Conservation (phyloP, 1,140 invertebrate species). For the Tachypleus tridentatus region DNA sequence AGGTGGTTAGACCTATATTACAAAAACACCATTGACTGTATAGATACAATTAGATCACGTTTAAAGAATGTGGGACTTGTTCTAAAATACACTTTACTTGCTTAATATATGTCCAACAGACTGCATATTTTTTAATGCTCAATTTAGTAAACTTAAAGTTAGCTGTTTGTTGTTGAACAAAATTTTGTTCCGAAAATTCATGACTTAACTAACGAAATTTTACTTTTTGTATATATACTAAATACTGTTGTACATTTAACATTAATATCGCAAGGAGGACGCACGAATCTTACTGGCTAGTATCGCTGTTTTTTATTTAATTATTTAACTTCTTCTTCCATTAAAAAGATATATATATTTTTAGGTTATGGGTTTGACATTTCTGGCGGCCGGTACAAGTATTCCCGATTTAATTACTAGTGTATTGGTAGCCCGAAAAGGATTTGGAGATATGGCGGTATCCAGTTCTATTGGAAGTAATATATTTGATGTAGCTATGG, state of each 20-base stretch:
- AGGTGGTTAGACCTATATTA: too few species aligned
- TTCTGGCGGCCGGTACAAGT: constrained; percentile 87
- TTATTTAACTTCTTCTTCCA: constrained; percentile 19
- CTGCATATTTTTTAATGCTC: too few species aligned
- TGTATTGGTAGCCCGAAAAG: constrained; percentile 89
- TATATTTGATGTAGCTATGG: constrained; percentile 87
- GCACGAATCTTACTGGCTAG: too few species aligned
- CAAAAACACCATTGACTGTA: too few species aligned
- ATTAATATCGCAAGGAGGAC: too few species aligned
- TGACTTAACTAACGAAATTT: background rate
- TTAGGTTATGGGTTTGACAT: constrained; percentile 77
- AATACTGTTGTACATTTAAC: too few species aligned
- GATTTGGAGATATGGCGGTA: constrained; percentile 97
- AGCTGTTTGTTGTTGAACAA: background rate
- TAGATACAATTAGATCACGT: too few species aligned
- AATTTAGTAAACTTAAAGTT: background rate
- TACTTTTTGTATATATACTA: too few species aligned
- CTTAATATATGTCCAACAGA: too few species aligned
- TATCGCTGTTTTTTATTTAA: background rate
- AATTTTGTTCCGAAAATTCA: background rate
- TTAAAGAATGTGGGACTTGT: too few species aligned
- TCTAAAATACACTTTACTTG: too few species aligned
- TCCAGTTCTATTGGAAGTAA: constrained; percentile 97
- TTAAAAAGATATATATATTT: background rate
- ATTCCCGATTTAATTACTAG: constrained; percentile 93